phyloP scores from a whole-genome alignment of 2,113 vertebrate genomes.

The Phalacrocorax aristotelis region DNA sequence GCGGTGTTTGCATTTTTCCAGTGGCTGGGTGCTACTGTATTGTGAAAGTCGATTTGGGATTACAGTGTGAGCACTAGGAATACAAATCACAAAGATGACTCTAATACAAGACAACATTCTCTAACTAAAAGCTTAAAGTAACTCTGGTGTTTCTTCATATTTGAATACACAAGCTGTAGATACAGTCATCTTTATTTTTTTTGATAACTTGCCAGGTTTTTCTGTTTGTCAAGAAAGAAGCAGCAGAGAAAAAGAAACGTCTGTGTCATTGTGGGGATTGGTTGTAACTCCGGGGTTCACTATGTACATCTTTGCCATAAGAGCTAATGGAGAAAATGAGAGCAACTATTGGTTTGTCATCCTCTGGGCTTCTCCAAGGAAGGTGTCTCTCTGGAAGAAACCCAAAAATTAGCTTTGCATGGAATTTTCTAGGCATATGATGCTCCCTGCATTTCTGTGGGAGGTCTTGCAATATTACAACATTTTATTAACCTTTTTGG shows the following conservation, averaged over 20 bases:
- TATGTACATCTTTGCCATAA: neutral
- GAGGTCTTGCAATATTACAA: neutral
- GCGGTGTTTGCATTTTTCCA: neutral
- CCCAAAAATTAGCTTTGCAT: neutral
- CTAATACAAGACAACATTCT: neutral
- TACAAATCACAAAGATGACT: neutral
- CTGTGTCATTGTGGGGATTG: neutral
- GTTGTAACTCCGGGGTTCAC: neutral
- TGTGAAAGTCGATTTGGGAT: slow-evolving; percentile 1
- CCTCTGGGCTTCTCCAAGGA: neutral
- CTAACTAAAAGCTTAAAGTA: neutral
- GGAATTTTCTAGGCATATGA: neutral
- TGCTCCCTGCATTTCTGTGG: neutral
- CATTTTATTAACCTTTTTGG: neutral
- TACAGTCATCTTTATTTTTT: neutral
- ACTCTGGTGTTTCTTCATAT: neutral
- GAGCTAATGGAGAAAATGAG: neutral
- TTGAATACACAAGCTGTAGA: neutral
- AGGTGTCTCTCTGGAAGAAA: neutral
- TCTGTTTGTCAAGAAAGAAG: neutral
- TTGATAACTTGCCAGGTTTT: neutral
- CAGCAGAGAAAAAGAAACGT: neutral
- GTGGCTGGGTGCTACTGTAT: neutral
- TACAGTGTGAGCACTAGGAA: neutral
- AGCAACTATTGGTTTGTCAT: neutral